A percentile compares a stretch with the other conserved stretches of the same genome.
These are phyloP conservation scores for Montipora efflorescens DNA, from an alignment of 64 coral and sea anemone genomes.

Conservation along the genomic window DNA sequence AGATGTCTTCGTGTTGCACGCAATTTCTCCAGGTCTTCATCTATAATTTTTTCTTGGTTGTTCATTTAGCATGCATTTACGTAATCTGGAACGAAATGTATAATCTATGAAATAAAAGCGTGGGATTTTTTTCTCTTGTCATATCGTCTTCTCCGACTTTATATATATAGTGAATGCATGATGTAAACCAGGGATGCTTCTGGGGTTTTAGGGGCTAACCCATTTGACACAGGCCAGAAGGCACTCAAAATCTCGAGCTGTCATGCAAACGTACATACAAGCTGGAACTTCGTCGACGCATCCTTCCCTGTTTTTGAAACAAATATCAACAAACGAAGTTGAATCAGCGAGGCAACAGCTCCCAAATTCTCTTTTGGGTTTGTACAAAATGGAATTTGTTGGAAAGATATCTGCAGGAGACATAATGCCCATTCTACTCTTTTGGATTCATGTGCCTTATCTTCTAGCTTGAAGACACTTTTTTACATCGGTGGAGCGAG, in stretches of 20 bases:
- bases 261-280: not conserved
- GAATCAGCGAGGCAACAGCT: not conserved
- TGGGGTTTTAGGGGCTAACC: not conserved
- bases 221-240: slow-evolving; percentile 19
- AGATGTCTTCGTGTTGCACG: not conserved
- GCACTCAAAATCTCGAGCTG: not conserved
- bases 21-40: not conserved
- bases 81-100: not conserved
- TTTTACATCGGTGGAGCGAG: not conserved
- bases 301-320: not conserved
- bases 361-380: not conserved
- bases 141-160: not conserved
- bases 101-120: slow-evolving; percentile 10
- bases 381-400: not conserved
- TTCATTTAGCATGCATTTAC: not conserved
- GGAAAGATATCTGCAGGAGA: not conserved
- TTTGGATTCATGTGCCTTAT: not conserved
- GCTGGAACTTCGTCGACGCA: not conserved
- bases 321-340: slow-evolving; percentile 1
- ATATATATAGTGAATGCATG: not conserved
- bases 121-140: not conserved
- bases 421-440: not conserved
- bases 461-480: not conserved
- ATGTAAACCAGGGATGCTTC: slow-evolving; percentile 8
- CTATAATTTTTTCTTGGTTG: not conserved